Base-by-base conservation (phyloP, 1,140 invertebrate species). In the Laupala kohalensis region DNA sequence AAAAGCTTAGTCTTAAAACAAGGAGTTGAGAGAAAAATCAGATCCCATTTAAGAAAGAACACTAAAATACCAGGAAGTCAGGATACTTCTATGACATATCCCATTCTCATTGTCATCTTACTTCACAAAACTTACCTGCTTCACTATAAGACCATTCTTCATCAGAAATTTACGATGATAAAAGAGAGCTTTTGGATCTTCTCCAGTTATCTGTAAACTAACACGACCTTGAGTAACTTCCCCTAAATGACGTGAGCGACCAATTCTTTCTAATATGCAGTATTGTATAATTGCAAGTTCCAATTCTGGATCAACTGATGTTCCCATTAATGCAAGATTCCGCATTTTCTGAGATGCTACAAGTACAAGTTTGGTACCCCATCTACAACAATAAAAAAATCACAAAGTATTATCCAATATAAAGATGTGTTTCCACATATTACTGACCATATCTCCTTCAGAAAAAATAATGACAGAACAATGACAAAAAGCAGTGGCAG, bases 251-350 rank as follows among this genome's bases (percentile, higher is more conserved):
- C 92, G 82, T 25, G 87, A 80, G 74, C 91, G 83, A n/a, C 90
- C 92, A 71, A 95, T 87, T 76, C 87, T 80, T 81, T 95, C 93
- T 28, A 93, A 78, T 25, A 94, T 82, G 74, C 88, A 88, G 77
- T 92, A 95, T 74, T 88, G 86, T 9, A 84, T 79, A 4, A 84
- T 69, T 2, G 81, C 81, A 23, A 92, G 71, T 28, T 87, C 83
- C 9, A 85, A 74, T 5, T 77, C 78, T n/a, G 86, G 85, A 76
- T 84, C 83, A 30, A 79, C 75, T 15, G 81, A 77, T 9, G 78
- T 76, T 15, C 83, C 83, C 29, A 88, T 80, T 25, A 94, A 76
- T 0, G 87, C 85, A 69, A 80, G 76, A 69, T 83, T 83, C 68
- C 92, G 80, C 12, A 84, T 74, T 27, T 80, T 76, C 78, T 92